These are phyloP conservation scores for Neodiprion virginianus DNA, from an alignment of 1,140 invertebrate species.

Conservation along the genomic window DNA sequence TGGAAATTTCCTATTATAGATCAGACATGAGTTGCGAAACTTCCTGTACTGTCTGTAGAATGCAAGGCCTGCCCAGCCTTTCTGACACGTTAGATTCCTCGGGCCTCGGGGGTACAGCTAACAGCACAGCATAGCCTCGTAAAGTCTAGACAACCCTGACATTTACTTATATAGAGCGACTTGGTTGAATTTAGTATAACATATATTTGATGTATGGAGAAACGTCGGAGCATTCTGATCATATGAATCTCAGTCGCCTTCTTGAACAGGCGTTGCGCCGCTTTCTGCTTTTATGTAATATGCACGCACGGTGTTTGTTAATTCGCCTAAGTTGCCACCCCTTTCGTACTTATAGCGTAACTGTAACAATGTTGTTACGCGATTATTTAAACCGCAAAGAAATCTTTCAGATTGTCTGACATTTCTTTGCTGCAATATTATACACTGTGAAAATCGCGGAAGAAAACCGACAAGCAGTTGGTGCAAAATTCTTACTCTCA, in stretches of 20 bases:
- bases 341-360: background rate
- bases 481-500: no score
- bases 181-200: constrained; percentile 30
- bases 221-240: background rate
- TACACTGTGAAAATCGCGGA: no score
- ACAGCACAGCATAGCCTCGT: constrained; percentile 22
- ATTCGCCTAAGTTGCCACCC: background rate
- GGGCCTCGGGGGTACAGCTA: constrained; percentile 42
- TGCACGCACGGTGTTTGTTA: background rate
- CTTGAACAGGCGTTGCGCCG: constrained; percentile 39
- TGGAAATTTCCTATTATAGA: no score
- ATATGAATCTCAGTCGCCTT: constrained; percentile 15
- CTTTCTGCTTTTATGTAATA: constrained; percentile 40
- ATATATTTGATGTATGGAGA: background rate
- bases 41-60: constrained; percentile 23
- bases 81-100: background rate
- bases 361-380: background rate
- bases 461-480: no score
- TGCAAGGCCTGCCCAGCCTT: constrained; percentile 41
- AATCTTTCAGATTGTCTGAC: background rate
- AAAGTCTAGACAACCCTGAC: constrained; percentile 32
- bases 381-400: background rate
- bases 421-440: no score
- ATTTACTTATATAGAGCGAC: constrained; percentile 37
- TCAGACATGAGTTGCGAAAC: no score